These are phyloP conservation scores for Nyctereutes procyonoides DNA, from an alignment of 2,113 vertebrate genomes.

Conservation along the genomic window DNA sequence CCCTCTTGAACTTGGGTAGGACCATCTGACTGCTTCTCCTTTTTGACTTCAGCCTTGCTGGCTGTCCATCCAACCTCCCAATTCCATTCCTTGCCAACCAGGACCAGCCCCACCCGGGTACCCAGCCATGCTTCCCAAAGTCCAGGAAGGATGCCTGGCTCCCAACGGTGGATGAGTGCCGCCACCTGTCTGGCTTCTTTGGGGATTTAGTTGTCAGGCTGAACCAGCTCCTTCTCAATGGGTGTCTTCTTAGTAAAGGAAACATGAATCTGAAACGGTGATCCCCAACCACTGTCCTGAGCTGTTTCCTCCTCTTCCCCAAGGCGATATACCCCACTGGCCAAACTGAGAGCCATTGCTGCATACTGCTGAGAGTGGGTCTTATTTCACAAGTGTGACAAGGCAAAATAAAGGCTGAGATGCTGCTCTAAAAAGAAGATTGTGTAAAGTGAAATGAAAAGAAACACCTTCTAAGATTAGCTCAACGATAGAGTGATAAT, in stretches of 20 bases:
- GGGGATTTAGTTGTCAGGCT: background rate
- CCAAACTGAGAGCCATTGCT: accelerated
- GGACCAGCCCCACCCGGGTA: background rate
- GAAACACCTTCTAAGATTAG: background rate
- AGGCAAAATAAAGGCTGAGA: background rate
- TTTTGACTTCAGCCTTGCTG: background rate
- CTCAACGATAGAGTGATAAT: background rate
- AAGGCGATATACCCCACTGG: accelerated
- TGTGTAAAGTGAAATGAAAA: background rate
- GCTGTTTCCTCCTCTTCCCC: background rate
- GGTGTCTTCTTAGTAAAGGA: background rate
- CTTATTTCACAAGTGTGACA: background rate
- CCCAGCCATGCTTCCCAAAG: background rate
- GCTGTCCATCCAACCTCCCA: background rate
- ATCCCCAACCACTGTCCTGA: accelerated
- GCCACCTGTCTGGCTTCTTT: background rate
- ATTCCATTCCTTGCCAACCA: background rate
- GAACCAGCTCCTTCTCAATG: background rate
- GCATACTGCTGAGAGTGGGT: background rate
- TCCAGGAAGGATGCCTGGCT: background rate
- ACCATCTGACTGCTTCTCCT: background rate
- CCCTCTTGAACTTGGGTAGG: background rate
- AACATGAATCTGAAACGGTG: background rate
- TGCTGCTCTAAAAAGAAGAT: background rate
- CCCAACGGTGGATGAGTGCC: background rate